Evolutionary conservation across 2,888 invertebrate species (phyloP), one percentile per base, ranked within the genome.

Genomic region (Pegoplata infirma): DNA sequence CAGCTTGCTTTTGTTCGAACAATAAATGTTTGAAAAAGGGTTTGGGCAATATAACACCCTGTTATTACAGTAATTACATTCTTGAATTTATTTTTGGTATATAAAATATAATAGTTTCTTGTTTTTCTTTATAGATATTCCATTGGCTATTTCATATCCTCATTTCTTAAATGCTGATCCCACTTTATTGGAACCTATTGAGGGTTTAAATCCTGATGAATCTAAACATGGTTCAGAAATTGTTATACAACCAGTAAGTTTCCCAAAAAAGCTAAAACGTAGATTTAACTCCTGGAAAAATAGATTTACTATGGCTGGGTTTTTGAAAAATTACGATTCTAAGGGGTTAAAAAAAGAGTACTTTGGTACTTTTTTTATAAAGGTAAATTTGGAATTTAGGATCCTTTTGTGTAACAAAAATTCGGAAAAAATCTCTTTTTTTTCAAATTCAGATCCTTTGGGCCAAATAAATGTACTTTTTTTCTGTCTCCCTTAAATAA

Each of bases 141-240:
- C 95, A 0, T 91, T 94, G n/a, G 92, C 93, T n/a, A 88, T 95
- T 36, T 95, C 95, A 0, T 92, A 91, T 85, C 94, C 94, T 0
- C 94, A 94, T 84, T 95, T 94, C 84, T 91, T 92, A 82, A 91
- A 94, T 81, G 92, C 92, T 0, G 94, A 93, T 86, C 91, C 92
- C 0, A 88, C 87, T 44, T 87, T 94, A 6, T 81, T 92, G 21
- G 90, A 92, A 0, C 90, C 90, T 0, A 90, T 94, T 0, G 91
- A 92, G 5, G 94, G 94, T 8, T 85, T 94, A 58, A 88, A 89
- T 0, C 96, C 96, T 0, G 90, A 92, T 58, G 88, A 88, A 40
- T 88, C 91, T 5, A 91, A 89, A 21, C 90, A 91, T 69, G 82
- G 83, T 0, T 91, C 92, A 0, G 90, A 90, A 59, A 90, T 95